Evolutionary conservation across 2,888 invertebrate genomes (phyloP).

Genomic region (Horisme vitalbata): DNA sequence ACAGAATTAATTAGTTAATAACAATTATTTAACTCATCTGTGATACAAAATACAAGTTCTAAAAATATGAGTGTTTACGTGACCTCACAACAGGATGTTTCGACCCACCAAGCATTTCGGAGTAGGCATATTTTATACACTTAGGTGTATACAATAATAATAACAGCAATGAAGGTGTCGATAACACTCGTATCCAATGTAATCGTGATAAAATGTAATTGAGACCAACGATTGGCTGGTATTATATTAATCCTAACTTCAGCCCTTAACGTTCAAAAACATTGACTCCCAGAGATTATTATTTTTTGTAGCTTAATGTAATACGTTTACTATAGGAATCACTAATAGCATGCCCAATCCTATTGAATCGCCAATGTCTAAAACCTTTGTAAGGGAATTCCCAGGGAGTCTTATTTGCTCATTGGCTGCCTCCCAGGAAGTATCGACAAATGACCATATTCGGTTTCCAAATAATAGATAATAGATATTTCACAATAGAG

Average conservation of each 20-base stretch:
- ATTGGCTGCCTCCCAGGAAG: constrained; percentile 46
- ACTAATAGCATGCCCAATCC: constrained; percentile 30
- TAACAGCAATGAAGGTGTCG: constrained; percentile 64
- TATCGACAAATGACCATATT: constrained; percentile 46
- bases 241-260: neutral
- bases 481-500: constrained; percentile 52
- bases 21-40: constrained; percentile 14
- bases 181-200: constrained; percentile 61
- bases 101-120: constrained; percentile 22
- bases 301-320: constrained; percentile 23
- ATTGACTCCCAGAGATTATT: constrained; percentile 19
- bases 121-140: constrained; percentile 41
- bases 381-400: constrained; percentile 39
- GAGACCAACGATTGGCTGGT: neutral
- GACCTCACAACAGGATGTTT: constrained; percentile 29
- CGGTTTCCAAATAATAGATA: constrained; percentile 45
- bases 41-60: neutral
- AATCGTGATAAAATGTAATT: constrained; percentile 55
- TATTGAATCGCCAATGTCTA: constrained; percentile 48
- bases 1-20: constrained; percentile 26
- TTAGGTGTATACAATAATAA: constrained; percentile 48
- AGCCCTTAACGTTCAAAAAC: constrained; percentile 12
- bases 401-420: constrained; percentile 31
- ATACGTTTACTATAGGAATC: constrained; percentile 23
- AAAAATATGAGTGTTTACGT: constrained; percentile 2